These are phyloP conservation scores for Diarsia mendica DNA, from an alignment of 2,888 invertebrate genomes.

Conservation along the genomic window DNA sequence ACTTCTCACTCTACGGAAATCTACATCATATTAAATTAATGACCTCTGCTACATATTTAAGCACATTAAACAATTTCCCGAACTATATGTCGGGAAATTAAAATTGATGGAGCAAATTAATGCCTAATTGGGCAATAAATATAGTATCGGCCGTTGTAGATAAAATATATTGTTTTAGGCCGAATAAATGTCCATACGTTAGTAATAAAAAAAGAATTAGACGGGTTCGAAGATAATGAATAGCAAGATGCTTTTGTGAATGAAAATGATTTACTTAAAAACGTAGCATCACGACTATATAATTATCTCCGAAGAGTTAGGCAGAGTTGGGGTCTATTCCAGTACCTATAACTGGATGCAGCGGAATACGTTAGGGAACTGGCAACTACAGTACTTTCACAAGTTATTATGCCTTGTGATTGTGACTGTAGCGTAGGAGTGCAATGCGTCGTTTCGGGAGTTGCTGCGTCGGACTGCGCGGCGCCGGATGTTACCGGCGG, in stretches of 20 bases:
- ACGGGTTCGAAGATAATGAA: constrained; percentile 21
- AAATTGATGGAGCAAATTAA: constrained; percentile 49
- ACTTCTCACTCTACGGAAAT: not conserved
- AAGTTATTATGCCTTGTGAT: no score
- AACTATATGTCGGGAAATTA: constrained; percentile 41
- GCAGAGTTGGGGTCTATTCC: not conserved
- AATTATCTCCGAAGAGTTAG: not conserved
- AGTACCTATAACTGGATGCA: no score
- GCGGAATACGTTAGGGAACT: no score
- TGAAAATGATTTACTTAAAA: constrained; percentile 6
- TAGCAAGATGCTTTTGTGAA: constrained; percentile 5
- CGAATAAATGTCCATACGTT: constrained; percentile 1
- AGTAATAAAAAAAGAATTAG: constrained; percentile 42
- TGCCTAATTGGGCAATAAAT: constrained; percentile 52
- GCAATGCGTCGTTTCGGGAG: no score
- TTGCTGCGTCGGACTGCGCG: no score
- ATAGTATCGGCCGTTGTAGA: constrained; percentile 31
- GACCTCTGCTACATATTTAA: constrained; percentile 19
- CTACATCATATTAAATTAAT: constrained; percentile 14
- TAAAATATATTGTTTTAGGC: constrained; percentile 27
- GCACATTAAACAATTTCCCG: constrained; percentile 4
- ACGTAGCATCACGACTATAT: not conserved
- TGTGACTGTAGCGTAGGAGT: no score
- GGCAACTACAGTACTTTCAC: no score
- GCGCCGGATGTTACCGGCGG: no score